Conservation (phyloP, 2,113 vertebrate species). For the Empidonax alnorum region DNA sequence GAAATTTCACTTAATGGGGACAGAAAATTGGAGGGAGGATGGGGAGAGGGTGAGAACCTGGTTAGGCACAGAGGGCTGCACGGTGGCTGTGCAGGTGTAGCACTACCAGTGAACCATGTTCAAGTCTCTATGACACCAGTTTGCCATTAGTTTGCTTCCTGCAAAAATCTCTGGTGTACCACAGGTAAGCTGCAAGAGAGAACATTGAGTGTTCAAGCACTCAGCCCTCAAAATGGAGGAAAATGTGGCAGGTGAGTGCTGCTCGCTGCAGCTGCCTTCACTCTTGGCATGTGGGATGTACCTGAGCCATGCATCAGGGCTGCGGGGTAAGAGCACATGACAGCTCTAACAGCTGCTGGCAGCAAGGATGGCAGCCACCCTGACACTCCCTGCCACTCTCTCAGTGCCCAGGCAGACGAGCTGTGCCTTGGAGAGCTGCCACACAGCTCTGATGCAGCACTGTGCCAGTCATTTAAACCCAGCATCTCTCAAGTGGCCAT, state of each 20-base stretch:
- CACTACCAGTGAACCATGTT: rapidly evolving
- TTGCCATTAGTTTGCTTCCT: not conserved
- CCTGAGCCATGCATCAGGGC: not conserved
- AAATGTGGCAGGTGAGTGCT: rapidly evolving
- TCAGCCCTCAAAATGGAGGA: not conserved
- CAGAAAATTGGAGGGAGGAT: not conserved
- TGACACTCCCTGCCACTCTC: not conserved
- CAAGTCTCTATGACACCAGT: rapidly evolving
- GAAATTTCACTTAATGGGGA: not conserved
- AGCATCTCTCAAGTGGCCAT: not conserved
- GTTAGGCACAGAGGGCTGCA: not conserved
- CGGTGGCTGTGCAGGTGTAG: not conserved
- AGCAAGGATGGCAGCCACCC: not conserved
- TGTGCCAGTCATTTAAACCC: not conserved
- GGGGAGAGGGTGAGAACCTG: not conserved
- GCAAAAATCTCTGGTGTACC: not conserved
- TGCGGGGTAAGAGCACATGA: not conserved
- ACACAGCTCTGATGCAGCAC: rapidly evolving
- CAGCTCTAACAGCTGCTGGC: not conserved
- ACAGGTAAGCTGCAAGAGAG: not conserved
- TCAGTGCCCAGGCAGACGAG: not conserved
- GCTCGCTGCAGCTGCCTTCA: not conserved
- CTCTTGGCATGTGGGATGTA: rapidly evolving
- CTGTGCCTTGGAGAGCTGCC: not conserved
- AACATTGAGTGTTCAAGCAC: not conserved